phyloP scores from a whole-genome alignment of 2,113 vertebrate genomes.

The Macaca fascicularis region DNA sequence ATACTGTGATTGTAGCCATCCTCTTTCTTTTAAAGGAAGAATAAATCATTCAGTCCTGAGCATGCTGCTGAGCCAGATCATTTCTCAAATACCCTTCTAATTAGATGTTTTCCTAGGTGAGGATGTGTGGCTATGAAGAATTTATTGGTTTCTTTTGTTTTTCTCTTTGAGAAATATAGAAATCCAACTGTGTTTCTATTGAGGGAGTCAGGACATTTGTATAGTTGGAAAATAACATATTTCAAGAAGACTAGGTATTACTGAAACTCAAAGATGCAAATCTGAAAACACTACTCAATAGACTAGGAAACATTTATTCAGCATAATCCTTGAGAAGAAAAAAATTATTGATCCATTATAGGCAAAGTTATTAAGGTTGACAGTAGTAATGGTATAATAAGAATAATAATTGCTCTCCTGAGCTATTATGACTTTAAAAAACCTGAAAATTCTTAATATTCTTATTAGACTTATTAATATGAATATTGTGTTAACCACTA shows the following conservation, averaged over 20 bases:
- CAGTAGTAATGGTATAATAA: neutral
- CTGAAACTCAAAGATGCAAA: constrained; percentile 6
- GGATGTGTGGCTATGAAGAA: neutral
- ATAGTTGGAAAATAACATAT: neutral
- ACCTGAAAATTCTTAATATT: constrained; percentile 1
- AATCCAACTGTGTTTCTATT: neutral
- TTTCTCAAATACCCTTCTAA: neutral
- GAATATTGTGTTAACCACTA: neutral
- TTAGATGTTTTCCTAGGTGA: neutral
- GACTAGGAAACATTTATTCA: neutral
- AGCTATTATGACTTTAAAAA: neutral
- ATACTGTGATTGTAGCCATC: neutral
- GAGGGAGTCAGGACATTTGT: neutral
- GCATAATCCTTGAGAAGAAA: neutral
- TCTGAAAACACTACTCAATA: neutral
- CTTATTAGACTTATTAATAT: neutral
- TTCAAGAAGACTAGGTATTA: neutral
- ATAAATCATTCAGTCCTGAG: neutral
- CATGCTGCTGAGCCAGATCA: neutral
- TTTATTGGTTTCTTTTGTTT: neutral
- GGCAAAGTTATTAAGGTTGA: neutral
- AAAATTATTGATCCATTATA: neutral
- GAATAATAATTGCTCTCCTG: neutral
- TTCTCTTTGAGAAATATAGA: constrained; percentile 1
- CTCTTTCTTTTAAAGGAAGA: neutral